Evolutionary conservation across 2,797 vertebrate genomes (phyloP), one percentile per base, ranked within the genome.

Genomic region (Pelochelys cantorii): DNA sequence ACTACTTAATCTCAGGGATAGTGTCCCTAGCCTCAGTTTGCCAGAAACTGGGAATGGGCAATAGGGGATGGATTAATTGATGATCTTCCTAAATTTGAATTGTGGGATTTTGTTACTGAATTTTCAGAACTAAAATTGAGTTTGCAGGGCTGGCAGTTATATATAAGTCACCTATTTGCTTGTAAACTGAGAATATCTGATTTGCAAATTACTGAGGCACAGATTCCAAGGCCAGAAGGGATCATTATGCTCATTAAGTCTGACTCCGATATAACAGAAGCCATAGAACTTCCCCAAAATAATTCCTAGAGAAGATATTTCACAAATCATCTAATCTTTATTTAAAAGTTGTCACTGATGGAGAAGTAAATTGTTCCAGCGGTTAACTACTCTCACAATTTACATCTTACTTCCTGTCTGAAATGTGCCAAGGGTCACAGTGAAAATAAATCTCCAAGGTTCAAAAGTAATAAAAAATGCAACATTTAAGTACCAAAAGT

Each of bases 401-500:
- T n/a, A 14, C 17, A n/a, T n/a, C 15, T 14, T 31, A n/a, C 15
- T 65, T 65, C 14, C 27, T n/a, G 62, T n/a, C 62, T 65, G 14
- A 65, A 48, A 65, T 65, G 29, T 3, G 6, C 7, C 14, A 27
- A 60, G 25, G 25, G 11, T 60, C 23, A 60, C 57, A 65, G 31
- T 65, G 31, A 65, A 57, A 65, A 62, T 62, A 62, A 65, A 65
- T n/a, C 62, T n/a, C 7, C 29, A 89, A 25, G 57, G 48, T 22
- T 87, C 31, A 84, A 71, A 5, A 29, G 83, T 55, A 25, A 0
- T 1, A 37, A 0, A 0, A 29, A 2, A 0, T 56, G 3, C 1
- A 88, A 77, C 92, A 12, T 1, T 4, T 2, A 78, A 65, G 2
- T 34, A 90, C 0, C 0, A 31, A 87, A 53, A 9, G 74, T 48